Evolutionary conservation across 2,888 invertebrate species (phyloP).

Genomic region (Mimachlamys varia): DNA sequence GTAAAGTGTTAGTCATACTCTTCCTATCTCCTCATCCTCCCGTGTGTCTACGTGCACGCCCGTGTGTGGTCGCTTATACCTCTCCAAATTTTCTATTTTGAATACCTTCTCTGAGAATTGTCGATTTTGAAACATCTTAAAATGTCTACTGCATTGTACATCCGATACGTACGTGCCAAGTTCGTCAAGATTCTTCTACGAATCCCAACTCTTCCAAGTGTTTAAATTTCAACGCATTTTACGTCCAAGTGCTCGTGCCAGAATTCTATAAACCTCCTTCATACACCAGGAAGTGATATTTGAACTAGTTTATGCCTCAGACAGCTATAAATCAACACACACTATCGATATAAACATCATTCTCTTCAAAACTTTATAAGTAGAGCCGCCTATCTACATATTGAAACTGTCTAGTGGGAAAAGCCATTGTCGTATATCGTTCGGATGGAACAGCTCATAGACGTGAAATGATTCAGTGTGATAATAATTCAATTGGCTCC

Average conservation of each 20-base stretch:
- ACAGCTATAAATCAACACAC: not conserved
- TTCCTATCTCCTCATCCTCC: slow-evolving; percentile 5
- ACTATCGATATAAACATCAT: not conserved
- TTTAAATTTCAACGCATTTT: slow-evolving; percentile 11
- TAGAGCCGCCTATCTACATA: too few species aligned
- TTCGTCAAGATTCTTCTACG: not conserved
- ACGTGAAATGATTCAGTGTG: too few species aligned
- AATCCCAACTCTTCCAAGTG: not conserved
- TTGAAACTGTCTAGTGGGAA: too few species aligned
- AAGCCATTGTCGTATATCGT: too few species aligned
- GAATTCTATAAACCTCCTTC: not conserved
- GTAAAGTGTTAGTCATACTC: not conserved
- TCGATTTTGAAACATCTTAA: slow-evolving; percentile 16
- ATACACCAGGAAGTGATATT: not conserved
- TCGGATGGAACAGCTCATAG: too few species aligned
- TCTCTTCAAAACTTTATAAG: not conserved
- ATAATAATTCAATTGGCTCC: too few species aligned
- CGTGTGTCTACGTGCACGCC: not conserved
- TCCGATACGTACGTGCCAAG: not conserved
- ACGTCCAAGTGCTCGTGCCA: not conserved
- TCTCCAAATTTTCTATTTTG: slow-evolving; percentile 10
- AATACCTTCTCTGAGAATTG: slow-evolving; percentile 5
- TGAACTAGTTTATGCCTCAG: not conserved
- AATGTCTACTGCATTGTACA: not conserved
- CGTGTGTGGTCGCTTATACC: slow-evolving; percentile 30